A percentile compares a stretch with the other conserved stretches of the same genome.
phyloP scores from a whole-genome alignment of 2,888 invertebrate species.

The Ornithoptera alexandrae region DNA sequence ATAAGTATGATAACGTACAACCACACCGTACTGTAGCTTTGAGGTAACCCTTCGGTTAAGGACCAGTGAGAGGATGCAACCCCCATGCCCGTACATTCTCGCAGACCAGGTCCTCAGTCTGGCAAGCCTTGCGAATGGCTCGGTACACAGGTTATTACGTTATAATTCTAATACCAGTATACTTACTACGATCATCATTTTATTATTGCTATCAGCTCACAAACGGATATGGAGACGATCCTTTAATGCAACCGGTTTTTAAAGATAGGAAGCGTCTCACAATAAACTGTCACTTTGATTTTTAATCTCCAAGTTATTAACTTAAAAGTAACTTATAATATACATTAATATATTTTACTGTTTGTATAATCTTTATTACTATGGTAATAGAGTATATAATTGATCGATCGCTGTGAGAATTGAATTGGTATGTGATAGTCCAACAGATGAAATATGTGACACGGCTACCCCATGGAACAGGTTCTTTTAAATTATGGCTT shows the following conservation, averaged over 20 bases:
- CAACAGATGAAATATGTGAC: constrained; percentile 42
- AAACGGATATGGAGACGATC: not conserved
- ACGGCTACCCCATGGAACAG: constrained; percentile 66
- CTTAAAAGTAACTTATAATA: constrained; percentile 16
- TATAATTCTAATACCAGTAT: too few species aligned
- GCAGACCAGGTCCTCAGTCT: too few species aligned
- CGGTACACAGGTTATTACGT: too few species aligned
- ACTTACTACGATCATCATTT: too few species aligned
- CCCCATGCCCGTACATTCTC: too few species aligned
- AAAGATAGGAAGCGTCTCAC: constrained; percentile 32
- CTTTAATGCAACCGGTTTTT: constrained; percentile 38
- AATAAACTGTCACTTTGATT: constrained; percentile 28
- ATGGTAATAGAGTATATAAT: constrained; percentile 11
- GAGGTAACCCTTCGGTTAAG: too few species aligned
- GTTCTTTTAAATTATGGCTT: constrained; percentile 73
- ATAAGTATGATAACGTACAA: too few species aligned
- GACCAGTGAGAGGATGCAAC: too few species aligned
- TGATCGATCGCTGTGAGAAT: not conserved
- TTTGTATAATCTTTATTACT: constrained; percentile 5
- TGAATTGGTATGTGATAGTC: constrained; percentile 26
- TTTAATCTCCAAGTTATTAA: constrained; percentile 31
- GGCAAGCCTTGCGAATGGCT: too few species aligned
- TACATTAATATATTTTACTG: constrained; percentile 10
- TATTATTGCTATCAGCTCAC: too few species aligned
- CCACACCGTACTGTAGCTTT: too few species aligned